Evolutionary conservation across 1,140 invertebrate genomes (phyloP).

Genomic region (Cyclina sinensis): DNA sequence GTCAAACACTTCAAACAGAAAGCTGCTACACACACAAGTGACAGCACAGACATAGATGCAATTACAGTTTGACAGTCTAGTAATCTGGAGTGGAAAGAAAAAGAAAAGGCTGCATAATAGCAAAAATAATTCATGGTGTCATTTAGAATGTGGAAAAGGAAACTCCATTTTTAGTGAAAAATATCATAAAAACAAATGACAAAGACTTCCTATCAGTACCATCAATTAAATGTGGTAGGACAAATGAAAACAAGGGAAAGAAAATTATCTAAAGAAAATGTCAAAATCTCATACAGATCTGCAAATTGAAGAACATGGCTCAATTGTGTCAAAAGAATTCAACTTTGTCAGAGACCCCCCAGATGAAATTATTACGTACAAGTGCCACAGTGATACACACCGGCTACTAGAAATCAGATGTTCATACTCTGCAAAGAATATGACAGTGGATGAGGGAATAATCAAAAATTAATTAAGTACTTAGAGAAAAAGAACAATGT

Average conservation of each 20-base stretch:
- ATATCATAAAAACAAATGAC: background rate
- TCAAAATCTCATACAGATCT: background rate
- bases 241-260: constrained; percentile 5
- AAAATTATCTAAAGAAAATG: background rate
- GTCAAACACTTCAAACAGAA: too few species aligned
- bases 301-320: background rate
- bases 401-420: constrained; percentile 23
- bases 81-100: too few species aligned
- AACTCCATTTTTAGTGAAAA: background rate
- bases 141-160: background rate
- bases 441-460: constrained; percentile 13
- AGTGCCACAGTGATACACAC: background rate
- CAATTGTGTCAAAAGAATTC: constrained; percentile 7
- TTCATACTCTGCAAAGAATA: background rate
- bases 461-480: background rate
- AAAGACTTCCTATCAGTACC: background rate
- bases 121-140: too few species aligned
- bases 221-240: constrained; percentile 31
- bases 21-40: too few species aligned
- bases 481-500: background rate
- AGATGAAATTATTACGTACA: constrained; percentile 5
- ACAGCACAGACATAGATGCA: too few species aligned
- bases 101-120: too few species aligned
- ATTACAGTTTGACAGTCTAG: too few species aligned
- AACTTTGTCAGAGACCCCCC: constrained; percentile 17